phyloP scores from a whole-genome alignment of 2,888 invertebrate species.

The Nemurella pictetii region DNA sequence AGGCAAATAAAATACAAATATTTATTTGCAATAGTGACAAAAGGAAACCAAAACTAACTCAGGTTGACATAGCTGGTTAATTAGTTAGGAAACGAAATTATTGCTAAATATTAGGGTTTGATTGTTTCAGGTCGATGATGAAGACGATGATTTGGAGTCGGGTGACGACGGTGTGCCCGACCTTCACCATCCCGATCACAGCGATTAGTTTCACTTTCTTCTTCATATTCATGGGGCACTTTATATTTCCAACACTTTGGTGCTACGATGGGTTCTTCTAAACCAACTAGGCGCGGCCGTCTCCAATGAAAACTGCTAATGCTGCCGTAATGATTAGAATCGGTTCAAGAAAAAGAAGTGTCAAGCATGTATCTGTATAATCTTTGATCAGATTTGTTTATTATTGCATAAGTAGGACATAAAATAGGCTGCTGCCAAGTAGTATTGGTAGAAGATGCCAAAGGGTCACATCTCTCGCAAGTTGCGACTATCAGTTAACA shows the following conservation, averaged over 20 bases:
- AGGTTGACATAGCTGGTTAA: no score
- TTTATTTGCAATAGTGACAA: not conserved
- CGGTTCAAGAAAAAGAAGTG: not conserved
- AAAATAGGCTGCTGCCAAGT: not conserved
- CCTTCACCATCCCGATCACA: not conserved
- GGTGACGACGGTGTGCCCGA: slow-evolving; percentile 12
- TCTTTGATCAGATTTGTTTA: not conserved
- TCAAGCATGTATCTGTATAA: not conserved
- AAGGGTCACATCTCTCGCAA: not conserved
- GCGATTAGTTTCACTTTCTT: not conserved
- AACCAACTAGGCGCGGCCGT: not conserved
- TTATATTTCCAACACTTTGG: not conserved
- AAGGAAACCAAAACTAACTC: not conserved
- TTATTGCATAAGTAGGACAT: not conserved
- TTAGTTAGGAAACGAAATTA: not conserved
- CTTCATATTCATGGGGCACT: not conserved
- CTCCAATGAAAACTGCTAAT: not conserved
- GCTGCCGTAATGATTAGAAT: not conserved
- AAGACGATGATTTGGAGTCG: slow-evolving; percentile 21
- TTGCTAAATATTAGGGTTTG: not conserved
- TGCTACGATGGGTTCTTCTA: not conserved
- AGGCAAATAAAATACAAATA: not conserved
- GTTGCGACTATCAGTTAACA: not conserved
- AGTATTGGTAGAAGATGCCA: not conserved
- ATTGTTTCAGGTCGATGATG: slow-evolving; percentile 31